Percentiles rank a stretch among this genome's conserved stretches.
Conservation (phyloP, 2,888 invertebrate genomes). For the Chaetogeoica ovagalla region DNA sequence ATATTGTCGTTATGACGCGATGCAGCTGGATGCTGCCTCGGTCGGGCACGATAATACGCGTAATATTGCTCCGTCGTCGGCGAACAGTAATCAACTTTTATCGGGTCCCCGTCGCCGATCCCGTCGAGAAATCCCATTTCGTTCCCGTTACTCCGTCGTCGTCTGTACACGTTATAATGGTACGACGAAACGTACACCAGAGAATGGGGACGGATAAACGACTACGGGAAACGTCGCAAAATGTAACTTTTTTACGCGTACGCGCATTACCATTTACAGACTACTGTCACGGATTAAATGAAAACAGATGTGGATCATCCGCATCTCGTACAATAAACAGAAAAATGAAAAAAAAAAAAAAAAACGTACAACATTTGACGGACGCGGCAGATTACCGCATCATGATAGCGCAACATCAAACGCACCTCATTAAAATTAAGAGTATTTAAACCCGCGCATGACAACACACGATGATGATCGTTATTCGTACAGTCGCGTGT, state of each 20-base stretch:
- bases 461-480: too few species aligned
- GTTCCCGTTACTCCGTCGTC: not conserved
- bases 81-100: conserved; percentile 17
- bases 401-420: too few species aligned
- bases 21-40: too few species aligned
- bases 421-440: too few species aligned
- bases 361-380: too few species aligned
- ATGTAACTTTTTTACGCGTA: not conserved
- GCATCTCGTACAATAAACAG: too few species aligned
- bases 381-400: not conserved
- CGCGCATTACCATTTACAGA: not conserved
- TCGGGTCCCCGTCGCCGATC: not conserved
- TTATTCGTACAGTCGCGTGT: too few species aligned
- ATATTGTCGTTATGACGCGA: not conserved
- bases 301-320: too few species aligned
- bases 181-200: not conserved
- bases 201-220: not conserved
- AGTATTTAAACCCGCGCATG: too few species aligned
- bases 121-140: not conserved
- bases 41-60: too few species aligned
- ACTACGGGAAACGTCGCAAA: not conserved
- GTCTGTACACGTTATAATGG: not conserved
- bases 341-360: too few species aligned
- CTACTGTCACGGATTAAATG: too few species aligned
- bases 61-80: not conserved